Percentiles rank a stretch among this genome's conserved stretches.
phyloP scores from a whole-genome alignment of 37 sponge, comb jelly and placozoan genomes.

The Ianthella basta region DNA sequence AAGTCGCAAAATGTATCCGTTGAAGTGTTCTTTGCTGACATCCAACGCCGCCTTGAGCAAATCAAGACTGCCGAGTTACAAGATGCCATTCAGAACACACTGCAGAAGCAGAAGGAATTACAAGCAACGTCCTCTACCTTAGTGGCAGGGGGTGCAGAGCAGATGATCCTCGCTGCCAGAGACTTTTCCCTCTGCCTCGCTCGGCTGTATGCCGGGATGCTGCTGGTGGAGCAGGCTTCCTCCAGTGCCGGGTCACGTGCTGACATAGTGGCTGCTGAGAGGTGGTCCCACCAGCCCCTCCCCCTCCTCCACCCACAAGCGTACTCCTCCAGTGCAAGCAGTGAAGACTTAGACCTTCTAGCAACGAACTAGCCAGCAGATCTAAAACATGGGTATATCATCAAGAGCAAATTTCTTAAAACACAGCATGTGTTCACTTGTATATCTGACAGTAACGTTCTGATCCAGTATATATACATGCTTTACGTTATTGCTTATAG shows the following conservation, averaged over 20 bases:
- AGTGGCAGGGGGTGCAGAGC: not conserved
- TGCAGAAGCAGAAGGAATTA: not conserved
- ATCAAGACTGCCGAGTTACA: not conserved
- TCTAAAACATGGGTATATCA: not conserved
- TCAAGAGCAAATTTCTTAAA: not conserved
- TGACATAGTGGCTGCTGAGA: slow-evolving; percentile 39
- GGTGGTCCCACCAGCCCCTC: slow-evolving; percentile 29
- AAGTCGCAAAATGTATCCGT: slow-evolving; percentile 57
- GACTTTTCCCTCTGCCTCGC: slow-evolving; percentile 75
- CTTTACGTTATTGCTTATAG: too few species aligned
- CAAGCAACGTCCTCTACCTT: not conserved
- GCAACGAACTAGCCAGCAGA: not conserved
- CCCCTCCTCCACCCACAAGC: slow-evolving; percentile 7
- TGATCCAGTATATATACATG: too few species aligned
- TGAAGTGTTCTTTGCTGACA: not conserved
- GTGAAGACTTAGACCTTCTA: not conserved
- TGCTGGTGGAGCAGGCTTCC: slow-evolving; percentile 61
- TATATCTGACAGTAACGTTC: too few species aligned
- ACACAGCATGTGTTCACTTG: not conserved
- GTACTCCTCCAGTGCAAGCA: not conserved
- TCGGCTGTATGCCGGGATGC: slow-evolving; percentile 57
- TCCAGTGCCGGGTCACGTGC: not conserved
- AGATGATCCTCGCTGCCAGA: slow-evolving; percentile 67
- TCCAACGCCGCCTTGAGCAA: not conserved
- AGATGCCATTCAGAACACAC: not conserved